Evolutionary conservation across 1,140 invertebrate species (phyloP).

Genomic region (Patella vulgata): DNA sequence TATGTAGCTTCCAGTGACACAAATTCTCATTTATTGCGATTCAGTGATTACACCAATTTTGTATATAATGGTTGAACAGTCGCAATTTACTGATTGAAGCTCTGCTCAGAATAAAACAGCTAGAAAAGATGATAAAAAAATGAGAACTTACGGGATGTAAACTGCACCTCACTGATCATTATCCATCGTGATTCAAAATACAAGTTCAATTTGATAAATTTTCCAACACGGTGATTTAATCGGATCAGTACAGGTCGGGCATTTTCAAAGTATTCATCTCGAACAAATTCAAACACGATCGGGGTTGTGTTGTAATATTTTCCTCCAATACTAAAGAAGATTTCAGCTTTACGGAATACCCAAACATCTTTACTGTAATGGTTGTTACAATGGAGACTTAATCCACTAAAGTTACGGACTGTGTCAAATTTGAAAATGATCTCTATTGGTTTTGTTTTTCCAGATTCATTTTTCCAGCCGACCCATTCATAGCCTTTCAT

Average conservation of each 20-base stretch:
- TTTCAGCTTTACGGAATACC: constrained; percentile 72
- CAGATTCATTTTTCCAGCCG: constrained; percentile 87
- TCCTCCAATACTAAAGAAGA: constrained; percentile 84
- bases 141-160: constrained; percentile 62
- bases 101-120: background rate
- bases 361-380: constrained; percentile 76
- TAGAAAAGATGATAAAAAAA: background rate
- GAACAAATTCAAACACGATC: constrained; percentile 77
- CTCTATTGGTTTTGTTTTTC: constrained; percentile 63
- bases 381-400: constrained; percentile 75
- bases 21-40: no score
- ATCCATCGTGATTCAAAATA: constrained; percentile 88
- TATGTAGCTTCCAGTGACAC: no score
- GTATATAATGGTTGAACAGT: no score
- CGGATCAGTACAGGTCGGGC: constrained; percentile 86
- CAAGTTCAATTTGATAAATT: constrained; percentile 82
- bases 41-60: no score
- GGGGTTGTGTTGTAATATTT: constrained; percentile 80
- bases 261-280: constrained; percentile 84
- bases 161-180: constrained; percentile 84
- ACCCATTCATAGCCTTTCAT: constrained; percentile 86
- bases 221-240: constrained; percentile 83
- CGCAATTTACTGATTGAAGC: no score
- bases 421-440: constrained; percentile 85
- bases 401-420: constrained; percentile 82